Evolutionary conservation across 2,888 invertebrate genomes (phyloP).

Genomic region (Lasioglossum morio): DNA sequence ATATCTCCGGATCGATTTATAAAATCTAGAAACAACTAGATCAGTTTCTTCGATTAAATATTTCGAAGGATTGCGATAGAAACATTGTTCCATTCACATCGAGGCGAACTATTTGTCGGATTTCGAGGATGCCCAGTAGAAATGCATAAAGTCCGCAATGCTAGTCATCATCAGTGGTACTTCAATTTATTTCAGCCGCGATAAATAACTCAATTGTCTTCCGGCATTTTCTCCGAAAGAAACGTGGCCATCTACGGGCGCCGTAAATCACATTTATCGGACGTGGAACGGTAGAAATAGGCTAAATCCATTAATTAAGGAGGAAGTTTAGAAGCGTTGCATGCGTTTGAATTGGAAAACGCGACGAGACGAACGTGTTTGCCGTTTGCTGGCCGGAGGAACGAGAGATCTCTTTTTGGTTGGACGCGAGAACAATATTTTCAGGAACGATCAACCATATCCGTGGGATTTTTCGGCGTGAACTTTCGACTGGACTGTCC

Average conservation of each 20-base stretch:
- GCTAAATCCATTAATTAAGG: constrained; percentile 34
- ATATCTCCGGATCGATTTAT: not conserved
- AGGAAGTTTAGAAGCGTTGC: constrained; percentile 10
- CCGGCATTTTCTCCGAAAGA: constrained; percentile 36
- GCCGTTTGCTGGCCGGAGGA: not conserved
- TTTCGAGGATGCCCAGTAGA: not conserved
- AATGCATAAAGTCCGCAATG: not conserved
- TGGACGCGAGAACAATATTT: not conserved
- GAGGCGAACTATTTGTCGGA: not conserved
- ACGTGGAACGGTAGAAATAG: constrained; percentile 19
- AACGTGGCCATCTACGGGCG: constrained; percentile 7
- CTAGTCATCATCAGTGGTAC: constrained; percentile 17
- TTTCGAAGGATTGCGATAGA: not conserved
- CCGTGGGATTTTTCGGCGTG: constrained; percentile 34
- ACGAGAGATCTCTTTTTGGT: constrained; percentile 2
- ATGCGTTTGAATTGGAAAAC: constrained; percentile 8
- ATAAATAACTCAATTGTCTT: constrained; percentile 47
- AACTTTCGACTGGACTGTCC: constrained; percentile 52
- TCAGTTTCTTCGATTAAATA: not conserved
- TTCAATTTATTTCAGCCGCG: constrained; percentile 30
- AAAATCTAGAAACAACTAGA: not conserved
- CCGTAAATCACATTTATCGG: constrained; percentile 49
- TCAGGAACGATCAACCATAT: constrained; percentile 29
- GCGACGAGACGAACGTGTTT: not conserved
- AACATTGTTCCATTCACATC: not conserved